phyloP scores from a whole-genome alignment of 2,113 vertebrate genomes.

The Furnarius figulus region DNA sequence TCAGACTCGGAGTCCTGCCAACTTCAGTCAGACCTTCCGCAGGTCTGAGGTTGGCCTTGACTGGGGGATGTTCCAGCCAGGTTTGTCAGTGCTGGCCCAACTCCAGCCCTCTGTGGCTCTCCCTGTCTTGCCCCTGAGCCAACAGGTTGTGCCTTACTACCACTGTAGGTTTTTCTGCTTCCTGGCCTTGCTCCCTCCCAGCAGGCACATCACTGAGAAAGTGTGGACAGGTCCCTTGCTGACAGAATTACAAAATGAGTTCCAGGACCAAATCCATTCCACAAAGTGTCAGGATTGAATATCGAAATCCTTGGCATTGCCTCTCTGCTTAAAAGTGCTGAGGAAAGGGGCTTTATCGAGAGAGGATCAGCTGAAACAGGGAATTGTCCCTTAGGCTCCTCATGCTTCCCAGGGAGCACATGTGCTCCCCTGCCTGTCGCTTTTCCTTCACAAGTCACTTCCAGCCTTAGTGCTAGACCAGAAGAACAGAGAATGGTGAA shows the following conservation, averaged over 20 bases:
- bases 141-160: rapidly evolving
- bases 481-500: not conserved
- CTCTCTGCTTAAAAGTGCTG: not conserved
- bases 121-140: not conserved
- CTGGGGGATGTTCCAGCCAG: not conserved
- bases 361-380: not conserved
- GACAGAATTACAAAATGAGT: not conserved
- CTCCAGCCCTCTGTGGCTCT: too few species aligned
- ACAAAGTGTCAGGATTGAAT: not conserved
- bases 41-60: too few species aligned
- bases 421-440: not conserved
- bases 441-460: not conserved
- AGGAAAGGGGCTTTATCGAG: not conserved
- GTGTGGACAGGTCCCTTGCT: not conserved
- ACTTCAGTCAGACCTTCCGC: not conserved
- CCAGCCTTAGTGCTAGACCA: not conserved
- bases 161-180: not conserved
- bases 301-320: rapidly evolving
- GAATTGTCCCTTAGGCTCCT: not conserved
- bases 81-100: not conserved
- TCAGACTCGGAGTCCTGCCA: not conserved
- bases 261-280: not conserved
- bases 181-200: not conserved
- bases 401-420: not conserved
- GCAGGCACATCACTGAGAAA: not conserved